Evolutionary conservation across 2,113 vertebrate species (phyloP).

Genomic region (Phycodurus eques): DNA sequence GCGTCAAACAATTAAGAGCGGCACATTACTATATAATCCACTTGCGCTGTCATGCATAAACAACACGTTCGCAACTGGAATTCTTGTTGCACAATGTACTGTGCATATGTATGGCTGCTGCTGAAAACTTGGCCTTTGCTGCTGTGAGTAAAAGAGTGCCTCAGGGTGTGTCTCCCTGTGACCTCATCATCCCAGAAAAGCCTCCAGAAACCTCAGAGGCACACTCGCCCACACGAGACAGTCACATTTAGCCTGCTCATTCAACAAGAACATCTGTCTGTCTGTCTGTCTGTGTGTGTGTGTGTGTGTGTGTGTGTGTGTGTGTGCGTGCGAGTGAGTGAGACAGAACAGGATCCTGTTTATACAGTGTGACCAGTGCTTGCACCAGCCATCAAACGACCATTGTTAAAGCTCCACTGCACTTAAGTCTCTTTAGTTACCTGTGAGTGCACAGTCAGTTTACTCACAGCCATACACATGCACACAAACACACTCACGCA

Average conservation of each 20-base stretch:
- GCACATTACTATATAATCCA: not conserved
- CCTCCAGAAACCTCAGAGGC: slow-evolving; percentile 35
- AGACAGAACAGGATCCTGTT: slow-evolving; percentile 41
- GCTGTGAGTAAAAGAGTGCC: slow-evolving; percentile 36
- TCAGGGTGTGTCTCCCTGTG: slow-evolving; percentile 59
- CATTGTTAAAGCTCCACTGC: not conserved
- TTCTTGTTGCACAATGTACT: slow-evolving; percentile 10
- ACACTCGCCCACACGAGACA: slow-evolving; percentile 19
- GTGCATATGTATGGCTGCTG: slow-evolving; percentile 22
- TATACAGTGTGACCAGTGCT: slow-evolving; percentile 13
- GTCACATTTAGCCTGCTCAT: slow-evolving; percentile 10
- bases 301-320: slow-evolving; percentile 15
- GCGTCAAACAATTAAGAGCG: not conserved
- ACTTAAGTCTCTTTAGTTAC: not conserved
- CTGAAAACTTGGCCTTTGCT: slow-evolving; percentile 23
- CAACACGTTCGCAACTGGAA: slow-evolving; percentile 17
- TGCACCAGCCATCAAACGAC: not conserved
- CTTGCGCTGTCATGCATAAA: not conserved
- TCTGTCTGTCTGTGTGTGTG: no score
- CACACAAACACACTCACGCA: not conserved
- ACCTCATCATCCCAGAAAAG: slow-evolving; percentile 59
- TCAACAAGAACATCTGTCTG: slow-evolving; percentile 23
- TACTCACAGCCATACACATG: not conserved
- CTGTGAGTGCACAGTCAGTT: slow-evolving; percentile 1
- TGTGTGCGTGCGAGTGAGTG: slow-evolving; percentile 9